phyloP scores from a whole-genome alignment of 2,797 vertebrate genomes.

The Crenuchus spilurus region DNA sequence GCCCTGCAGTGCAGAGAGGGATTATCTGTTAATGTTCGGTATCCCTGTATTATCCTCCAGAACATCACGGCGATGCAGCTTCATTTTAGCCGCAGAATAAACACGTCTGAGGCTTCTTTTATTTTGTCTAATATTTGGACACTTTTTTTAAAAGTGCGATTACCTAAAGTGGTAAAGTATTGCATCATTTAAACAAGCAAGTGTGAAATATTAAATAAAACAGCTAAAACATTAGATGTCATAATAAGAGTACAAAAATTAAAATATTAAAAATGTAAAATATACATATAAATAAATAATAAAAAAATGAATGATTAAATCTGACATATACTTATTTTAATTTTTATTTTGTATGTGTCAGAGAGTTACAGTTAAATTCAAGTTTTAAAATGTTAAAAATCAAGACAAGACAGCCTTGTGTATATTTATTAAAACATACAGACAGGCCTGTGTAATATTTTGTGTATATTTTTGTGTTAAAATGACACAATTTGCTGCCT shows the following conservation, averaged over 20 bases:
- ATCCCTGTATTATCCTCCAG: not conserved
- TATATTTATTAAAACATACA: too few relatives aligned
- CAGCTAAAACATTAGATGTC: not conserved
- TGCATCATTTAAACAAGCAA: not conserved
- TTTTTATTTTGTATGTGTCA: too few relatives aligned
- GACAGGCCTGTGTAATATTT: not conserved
- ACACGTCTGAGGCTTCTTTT: too few relatives aligned
- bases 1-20: conserved; percentile 15
- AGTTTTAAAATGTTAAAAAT: too few relatives aligned
- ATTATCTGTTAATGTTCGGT: conserved; percentile 34
- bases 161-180: not conserved
- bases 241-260: not conserved
- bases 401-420: too few relatives aligned
- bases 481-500: not conserved
- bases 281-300: not conserved
- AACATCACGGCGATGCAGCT: not conserved
- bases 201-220: not conserved
- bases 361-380: too few relatives aligned
- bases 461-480: not conserved
- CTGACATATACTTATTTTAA: not conserved
- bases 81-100: not conserved
- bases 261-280: not conserved
- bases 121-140: not conserved
- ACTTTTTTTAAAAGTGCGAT: not conserved
- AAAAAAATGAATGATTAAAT: not conserved